phyloP scores from a whole-genome alignment of 2,888 invertebrate genomes.

The Nycteola revayana region DNA sequence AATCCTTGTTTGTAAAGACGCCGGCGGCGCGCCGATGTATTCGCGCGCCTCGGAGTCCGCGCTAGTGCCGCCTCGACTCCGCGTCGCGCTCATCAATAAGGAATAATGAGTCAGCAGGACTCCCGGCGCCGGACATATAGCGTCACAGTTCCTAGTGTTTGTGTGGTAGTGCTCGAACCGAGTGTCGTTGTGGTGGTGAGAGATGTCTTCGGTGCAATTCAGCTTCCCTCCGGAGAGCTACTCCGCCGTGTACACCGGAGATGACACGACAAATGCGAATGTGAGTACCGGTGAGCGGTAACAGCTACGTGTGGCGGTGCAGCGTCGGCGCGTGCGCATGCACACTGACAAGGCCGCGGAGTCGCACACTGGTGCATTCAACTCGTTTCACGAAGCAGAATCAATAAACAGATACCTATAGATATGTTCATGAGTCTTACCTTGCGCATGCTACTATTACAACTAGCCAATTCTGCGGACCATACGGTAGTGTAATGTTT shows the following conservation, averaged over 20 bases:
- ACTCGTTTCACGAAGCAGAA: conserved; percentile 46
- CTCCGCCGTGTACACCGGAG: conserved; percentile 65
- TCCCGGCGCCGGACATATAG: conserved; percentile 36
- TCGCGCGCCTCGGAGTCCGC: conserved; percentile 25
- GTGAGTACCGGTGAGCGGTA: conserved; percentile 54
- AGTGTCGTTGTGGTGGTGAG: conserved; percentile 48
- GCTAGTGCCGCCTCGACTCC: conserved; percentile 36
- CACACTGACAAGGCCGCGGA: conserved; percentile 62
- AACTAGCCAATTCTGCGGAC: conserved; percentile 9
- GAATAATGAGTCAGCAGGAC: conserved; percentile 52
- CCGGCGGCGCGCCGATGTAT: conserved; percentile 33
- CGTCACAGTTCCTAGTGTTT: conserved; percentile 37
- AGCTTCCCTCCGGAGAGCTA: conserved; percentile 73
- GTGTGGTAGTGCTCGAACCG: conserved; percentile 22
- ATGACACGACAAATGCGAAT: conserved; percentile 52
- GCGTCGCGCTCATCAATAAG: conserved; percentile 49
- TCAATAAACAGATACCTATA: conserved; percentile 12
- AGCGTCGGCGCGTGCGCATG: conserved; percentile 55
- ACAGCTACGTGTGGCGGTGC: too few species aligned
- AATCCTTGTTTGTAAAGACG: conserved; percentile 55
- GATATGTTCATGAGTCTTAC: conserved; percentile 31
- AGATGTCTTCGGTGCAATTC: conserved; percentile 58
- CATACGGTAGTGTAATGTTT: too few species aligned
- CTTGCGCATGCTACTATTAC: conserved; percentile 9
- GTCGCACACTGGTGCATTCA: conserved; percentile 65